Evolutionary conservation across 2,797 vertebrate genomes (phyloP).

Genomic region (Sebastes variabilis): DNA sequence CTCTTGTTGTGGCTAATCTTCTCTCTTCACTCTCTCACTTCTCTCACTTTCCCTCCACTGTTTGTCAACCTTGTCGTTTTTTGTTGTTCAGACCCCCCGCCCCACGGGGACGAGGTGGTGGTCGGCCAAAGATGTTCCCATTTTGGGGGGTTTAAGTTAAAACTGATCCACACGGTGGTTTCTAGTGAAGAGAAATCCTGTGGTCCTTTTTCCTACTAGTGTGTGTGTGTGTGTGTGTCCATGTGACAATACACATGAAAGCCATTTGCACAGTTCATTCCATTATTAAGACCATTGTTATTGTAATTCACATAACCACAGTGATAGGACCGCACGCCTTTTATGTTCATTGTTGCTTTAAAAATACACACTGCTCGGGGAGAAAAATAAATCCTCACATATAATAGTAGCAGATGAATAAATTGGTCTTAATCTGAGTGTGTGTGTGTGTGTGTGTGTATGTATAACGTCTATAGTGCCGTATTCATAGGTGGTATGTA

Average conservation of each 20-base stretch:
- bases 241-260: slow-evolving; percentile 38
- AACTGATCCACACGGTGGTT: slow-evolving; percentile 1
- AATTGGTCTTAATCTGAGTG: slow-evolving; percentile 70
- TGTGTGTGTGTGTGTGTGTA: not conserved
- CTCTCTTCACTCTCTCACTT: slow-evolving; percentile 14
- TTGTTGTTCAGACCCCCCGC: not conserved
- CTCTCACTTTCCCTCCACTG: slow-evolving; percentile 17
- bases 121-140: not conserved
- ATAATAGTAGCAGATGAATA: slow-evolving; percentile 77
- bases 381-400: slow-evolving; percentile 71
- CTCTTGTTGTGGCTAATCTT: slow-evolving; percentile 56
- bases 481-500: slow-evolving; percentile 78
- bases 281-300: slow-evolving; percentile 68
- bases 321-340: slow-evolving; percentile 65
- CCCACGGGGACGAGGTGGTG: not conserved
- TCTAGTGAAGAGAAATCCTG: slow-evolving; percentile 15
- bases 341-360: slow-evolving; percentile 75
- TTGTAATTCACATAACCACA: slow-evolving; percentile 67
- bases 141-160: not conserved
- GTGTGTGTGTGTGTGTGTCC: not conserved
- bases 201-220: not conserved
- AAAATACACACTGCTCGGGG: slow-evolving; percentile 61
- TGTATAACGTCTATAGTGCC: slow-evolving; percentile 47
- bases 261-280: slow-evolving; percentile 62
- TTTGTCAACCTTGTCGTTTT: slow-evolving; percentile 20